Evolutionary conservation across 2,113 vertebrate species (phyloP).

Genomic region (Planiliza haematocheilus): DNA sequence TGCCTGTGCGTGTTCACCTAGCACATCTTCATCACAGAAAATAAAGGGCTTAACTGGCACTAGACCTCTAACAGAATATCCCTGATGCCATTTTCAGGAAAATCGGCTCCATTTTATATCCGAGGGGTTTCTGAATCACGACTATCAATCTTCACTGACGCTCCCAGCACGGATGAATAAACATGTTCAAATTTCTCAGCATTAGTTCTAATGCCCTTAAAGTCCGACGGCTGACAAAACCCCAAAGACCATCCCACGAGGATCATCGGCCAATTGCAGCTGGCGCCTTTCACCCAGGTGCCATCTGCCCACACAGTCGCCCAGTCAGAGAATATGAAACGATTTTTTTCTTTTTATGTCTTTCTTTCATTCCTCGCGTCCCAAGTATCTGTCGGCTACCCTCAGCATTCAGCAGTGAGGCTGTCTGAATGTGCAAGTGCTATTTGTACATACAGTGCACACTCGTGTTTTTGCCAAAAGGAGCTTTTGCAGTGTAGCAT

Average conservation of each 20-base stretch:
- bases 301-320: conserved; percentile 35
- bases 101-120: conserved; percentile 13
- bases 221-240: conserved; percentile 46
- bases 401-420: conserved; percentile 50
- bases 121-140: conserved; percentile 14
- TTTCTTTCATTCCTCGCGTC: conserved; percentile 37
- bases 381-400: conserved; percentile 20
- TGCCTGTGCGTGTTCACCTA: conserved; percentile 73
- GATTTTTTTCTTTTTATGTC: background rate
- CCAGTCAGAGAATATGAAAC: conserved; percentile 25
- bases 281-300: conserved; percentile 50
- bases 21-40: conserved; percentile 68
- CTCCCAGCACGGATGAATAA: conserved; percentile 38
- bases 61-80: conserved; percentile 68
- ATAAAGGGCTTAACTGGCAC: conserved; percentile 83
- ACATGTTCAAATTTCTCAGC: conserved; percentile 31
- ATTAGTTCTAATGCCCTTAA: conserved; percentile 46
- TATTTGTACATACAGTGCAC: conserved; percentile 65
- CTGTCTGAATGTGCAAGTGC: conserved; percentile 67
- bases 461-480: conserved; percentile 67
- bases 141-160: conserved; percentile 34
- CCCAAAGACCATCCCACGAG: conserved; percentile 56
- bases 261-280: conserved; percentile 37
- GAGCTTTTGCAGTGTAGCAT: conserved; percentile 68
- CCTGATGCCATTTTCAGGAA: conserved; percentile 23